A percentile compares a stretch with the other conserved stretches of the same genome.
phyloP scores from a whole-genome alignment of 2,888 invertebrate species.

The Oasisia sp. region DNA sequence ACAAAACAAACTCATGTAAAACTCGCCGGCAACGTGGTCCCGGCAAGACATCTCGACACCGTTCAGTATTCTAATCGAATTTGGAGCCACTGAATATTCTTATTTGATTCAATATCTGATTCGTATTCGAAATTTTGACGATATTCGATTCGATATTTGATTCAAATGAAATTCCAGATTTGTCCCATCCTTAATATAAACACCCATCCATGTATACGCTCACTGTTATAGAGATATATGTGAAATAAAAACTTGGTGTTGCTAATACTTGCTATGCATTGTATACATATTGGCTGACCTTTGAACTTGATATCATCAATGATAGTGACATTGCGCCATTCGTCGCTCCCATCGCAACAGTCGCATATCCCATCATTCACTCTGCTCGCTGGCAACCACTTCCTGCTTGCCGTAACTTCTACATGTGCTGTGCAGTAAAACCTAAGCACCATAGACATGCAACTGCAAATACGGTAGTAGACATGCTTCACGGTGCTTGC shows the following conservation, averaged over 20 bases:
- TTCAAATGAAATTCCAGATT: too few relatives aligned
- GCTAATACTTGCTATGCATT: not conserved
- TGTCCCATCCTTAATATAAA: not conserved
- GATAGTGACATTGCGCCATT: constrained; percentile 69
- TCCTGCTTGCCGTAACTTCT: constrained; percentile 69
- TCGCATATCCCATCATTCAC: constrained; percentile 72
- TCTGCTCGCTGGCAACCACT: constrained; percentile 75
- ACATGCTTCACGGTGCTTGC: too few relatives aligned
- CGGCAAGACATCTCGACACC: too few relatives aligned
- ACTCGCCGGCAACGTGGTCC: too few relatives aligned
- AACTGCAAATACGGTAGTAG: not conserved
- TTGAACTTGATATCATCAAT: constrained; percentile 34
- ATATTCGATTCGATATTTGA: too few relatives aligned
- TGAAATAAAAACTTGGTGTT: not conserved
- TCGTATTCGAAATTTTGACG: too few relatives aligned
- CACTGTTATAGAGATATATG: not conserved
- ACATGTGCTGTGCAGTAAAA: constrained; percentile 78
- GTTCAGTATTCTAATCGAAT: too few relatives aligned
- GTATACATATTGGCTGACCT: not conserved
- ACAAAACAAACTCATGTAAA: too few relatives aligned
- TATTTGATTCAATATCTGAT: too few relatives aligned
- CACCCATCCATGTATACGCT: not conserved
- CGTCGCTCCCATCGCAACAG: constrained; percentile 92
- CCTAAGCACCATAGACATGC: constrained; percentile 63
- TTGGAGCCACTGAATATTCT: too few relatives aligned